Conservation (phyloP, 1,140 invertebrate genomes). For the Notospermus geniculatus region DNA sequence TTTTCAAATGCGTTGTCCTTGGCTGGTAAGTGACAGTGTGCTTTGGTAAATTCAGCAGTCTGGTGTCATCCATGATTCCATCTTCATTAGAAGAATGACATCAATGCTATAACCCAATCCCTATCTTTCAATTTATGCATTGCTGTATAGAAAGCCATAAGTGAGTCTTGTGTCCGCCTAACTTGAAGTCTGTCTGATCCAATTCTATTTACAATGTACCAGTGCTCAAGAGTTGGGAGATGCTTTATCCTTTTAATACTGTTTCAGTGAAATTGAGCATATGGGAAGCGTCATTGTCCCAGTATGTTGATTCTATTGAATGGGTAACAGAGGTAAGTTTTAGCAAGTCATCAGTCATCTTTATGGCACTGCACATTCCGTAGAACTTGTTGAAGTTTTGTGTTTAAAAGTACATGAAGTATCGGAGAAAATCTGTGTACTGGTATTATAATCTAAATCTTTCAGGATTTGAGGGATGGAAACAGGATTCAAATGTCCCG, state of each 20-base stretch:
- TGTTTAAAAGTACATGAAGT: too few species aligned
- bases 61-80: too few species aligned
- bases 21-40: constrained; percentile 59
- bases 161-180: too few species aligned
- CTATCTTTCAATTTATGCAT: too few species aligned
- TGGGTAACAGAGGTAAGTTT: constrained; percentile 68
- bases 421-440: too few species aligned
- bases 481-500: constrained; percentile 67
- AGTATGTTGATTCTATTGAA: constrained; percentile 79
- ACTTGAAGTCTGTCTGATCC: too few species aligned
- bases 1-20: constrained; percentile 88
- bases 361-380: not conserved
- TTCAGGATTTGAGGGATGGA: constrained; percentile 71
- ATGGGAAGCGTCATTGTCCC: constrained; percentile 83
- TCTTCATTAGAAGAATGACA: too few species aligned
- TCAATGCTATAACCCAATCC: too few species aligned
- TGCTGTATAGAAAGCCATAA: too few species aligned
- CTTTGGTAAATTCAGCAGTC: not conserved
- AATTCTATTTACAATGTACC: too few species aligned
- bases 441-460: not conserved
- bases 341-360: not conserved
- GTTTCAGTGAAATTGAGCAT: constrained; percentile 80
- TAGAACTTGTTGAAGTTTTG: too few species aligned
- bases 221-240: too few species aligned
- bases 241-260: constrained; percentile 10